Evolutionary conservation across 2,113 vertebrate genomes (phyloP).

Genomic region (Pomatostomus ruficeps): DNA sequence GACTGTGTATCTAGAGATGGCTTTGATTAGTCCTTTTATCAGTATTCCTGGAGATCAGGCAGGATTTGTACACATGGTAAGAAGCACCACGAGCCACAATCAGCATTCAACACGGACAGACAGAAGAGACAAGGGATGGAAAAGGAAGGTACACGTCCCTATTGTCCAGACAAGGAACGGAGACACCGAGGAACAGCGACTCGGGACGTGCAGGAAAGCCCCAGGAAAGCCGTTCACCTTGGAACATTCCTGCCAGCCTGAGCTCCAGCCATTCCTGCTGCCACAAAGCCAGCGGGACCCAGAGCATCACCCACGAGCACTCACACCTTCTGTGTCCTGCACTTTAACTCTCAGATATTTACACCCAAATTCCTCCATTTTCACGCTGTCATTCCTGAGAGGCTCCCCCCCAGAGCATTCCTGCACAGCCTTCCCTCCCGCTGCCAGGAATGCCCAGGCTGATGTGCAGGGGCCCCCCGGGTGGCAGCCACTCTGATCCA

Average conservation of each 20-base stretch:
- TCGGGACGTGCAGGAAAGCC: neutral
- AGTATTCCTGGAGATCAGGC: neutral
- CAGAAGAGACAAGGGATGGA: neutral
- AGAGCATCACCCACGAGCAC: neutral
- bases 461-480: neutral
- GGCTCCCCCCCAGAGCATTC: neutral
- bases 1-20: neutral
- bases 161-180: accelerated
- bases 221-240: neutral
- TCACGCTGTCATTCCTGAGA: accelerated
- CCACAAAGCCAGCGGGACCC: neutral
- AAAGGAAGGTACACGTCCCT: accelerated
- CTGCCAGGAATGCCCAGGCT: neutral
- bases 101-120: accelerated
- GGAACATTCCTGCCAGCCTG: accelerated
- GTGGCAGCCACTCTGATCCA: neutral
- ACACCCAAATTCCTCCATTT: neutral
- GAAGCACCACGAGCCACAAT: neutral
- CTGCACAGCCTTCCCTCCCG: neutral
- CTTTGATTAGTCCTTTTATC: neutral
- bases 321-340: accelerated
- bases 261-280: neutral
- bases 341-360: neutral
- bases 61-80: neutral
- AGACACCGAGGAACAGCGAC: neutral